phyloP scores from a whole-genome alignment of 2,888 invertebrate genomes.

The Synanthedon tipuliformis region DNA sequence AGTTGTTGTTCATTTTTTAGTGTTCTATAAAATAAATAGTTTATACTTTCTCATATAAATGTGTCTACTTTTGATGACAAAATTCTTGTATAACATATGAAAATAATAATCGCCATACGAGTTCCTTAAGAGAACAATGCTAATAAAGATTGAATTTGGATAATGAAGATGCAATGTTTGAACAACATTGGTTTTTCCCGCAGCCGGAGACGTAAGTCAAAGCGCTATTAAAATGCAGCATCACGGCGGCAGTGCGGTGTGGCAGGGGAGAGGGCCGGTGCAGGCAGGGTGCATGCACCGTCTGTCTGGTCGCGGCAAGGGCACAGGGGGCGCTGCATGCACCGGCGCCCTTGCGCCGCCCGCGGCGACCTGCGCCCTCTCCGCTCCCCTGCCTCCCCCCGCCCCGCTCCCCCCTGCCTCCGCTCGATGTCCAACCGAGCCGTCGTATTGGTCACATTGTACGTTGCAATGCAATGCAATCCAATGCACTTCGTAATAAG shows the following conservation, averaged over 20 bases:
- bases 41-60: no score
- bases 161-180: not conserved
- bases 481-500: no score
- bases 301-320: conserved; percentile 23
- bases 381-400: conserved; percentile 13
- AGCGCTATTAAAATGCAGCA: conserved; percentile 40
- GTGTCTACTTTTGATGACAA: no score
- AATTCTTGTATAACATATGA: no score
- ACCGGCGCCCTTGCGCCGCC: conserved; percentile 4
- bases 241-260: conserved; percentile 18
- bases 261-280: conserved; percentile 11
- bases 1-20: no score
- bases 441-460: no score
- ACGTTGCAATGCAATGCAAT: no score
- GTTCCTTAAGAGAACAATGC: not conserved
- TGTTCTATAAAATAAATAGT: no score
- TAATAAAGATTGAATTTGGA: not conserved
- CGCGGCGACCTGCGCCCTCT: not conserved
- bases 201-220: conserved; percentile 16
- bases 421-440: not conserved
- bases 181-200: conserved; percentile 11
- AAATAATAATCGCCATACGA: not conserved
- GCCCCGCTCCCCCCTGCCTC: conserved; percentile 6
- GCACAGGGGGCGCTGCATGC: conserved; percentile 9
- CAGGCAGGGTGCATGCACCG: conserved; percentile 54